Evolutionary conservation across 2,888 invertebrate species (phyloP).

Genomic region (Fragum whitleyi): DNA sequence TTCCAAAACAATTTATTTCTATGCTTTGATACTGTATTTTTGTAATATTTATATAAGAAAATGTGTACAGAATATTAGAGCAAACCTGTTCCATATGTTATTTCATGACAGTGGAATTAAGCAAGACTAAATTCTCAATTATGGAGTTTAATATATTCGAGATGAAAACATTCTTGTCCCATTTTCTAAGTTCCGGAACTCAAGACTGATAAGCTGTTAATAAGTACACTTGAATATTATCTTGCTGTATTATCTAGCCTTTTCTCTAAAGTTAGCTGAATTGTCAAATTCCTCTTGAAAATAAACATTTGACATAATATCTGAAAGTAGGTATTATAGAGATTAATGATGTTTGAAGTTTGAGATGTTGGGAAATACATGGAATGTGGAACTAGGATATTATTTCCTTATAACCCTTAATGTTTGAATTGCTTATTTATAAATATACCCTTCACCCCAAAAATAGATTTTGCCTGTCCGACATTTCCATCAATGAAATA

Average conservation of each 20-base stretch:
- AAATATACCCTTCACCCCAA: too few species aligned
- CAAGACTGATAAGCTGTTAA: slow-evolving; percentile 2
- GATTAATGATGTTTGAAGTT: slow-evolving; percentile 17
- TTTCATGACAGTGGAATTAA: slow-evolving; percentile 10
- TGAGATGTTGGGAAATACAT: not conserved
- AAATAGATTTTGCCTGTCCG: too few species aligned
- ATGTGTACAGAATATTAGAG: not conserved
- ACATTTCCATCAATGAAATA: too few species aligned
- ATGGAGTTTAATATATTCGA: not conserved
- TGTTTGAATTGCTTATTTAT: too few species aligned
- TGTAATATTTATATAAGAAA: not conserved
- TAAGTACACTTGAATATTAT: not conserved
- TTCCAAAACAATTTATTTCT: not conserved
- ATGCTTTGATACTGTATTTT: not conserved
- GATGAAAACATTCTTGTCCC: slow-evolving; percentile 17
- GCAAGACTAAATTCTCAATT: not conserved
- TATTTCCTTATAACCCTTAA: slow-evolving; percentile 1
- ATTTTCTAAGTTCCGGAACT: not conserved
- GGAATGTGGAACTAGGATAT: not conserved
- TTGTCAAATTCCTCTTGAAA: slow-evolving; percentile 10
- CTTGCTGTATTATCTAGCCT: too few species aligned
- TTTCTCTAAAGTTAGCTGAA: not conserved
- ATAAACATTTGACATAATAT: slow-evolving; percentile 24
- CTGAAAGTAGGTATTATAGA: slow-evolving; percentile 1
- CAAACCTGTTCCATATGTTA: slow-evolving; percentile 5